Conservation (phyloP, 2,888 invertebrate genomes). For the Diploptera punctata region DNA sequence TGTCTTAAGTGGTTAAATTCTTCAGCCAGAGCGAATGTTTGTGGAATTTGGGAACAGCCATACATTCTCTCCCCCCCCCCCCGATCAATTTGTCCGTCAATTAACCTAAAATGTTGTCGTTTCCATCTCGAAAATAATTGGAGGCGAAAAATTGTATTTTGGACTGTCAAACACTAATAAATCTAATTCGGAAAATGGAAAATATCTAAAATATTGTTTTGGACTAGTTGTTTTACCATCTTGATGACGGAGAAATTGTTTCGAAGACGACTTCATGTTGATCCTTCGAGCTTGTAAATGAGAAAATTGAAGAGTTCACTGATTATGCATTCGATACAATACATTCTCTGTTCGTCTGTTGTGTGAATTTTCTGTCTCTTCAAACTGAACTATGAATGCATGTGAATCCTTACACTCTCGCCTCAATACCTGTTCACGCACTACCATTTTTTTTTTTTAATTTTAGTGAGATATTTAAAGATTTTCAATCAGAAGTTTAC, state of each 20-base stretch:
- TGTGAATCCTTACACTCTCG: too few species aligned
- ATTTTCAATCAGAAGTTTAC: too few species aligned
- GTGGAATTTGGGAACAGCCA: slow-evolving; percentile 1
- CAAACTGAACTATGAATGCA: not conserved
- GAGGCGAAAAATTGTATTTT: too few species aligned
- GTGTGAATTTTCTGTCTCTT: not conserved
- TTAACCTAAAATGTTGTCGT: not conserved
- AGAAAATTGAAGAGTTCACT: not conserved
- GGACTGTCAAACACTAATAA: not conserved
- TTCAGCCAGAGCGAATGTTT: not conserved
- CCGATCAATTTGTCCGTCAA: too few species aligned
- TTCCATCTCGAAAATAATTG: not conserved
- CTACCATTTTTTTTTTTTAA: too few species aligned
- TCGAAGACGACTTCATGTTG: too few species aligned
- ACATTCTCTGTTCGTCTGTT: too few species aligned
- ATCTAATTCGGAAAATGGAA: not conserved
- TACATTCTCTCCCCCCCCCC: too few species aligned
- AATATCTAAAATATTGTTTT: too few species aligned
- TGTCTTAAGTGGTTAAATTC: not conserved
- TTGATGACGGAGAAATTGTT: too few species aligned
- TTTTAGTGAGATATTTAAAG: too few species aligned
- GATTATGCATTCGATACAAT: not conserved
- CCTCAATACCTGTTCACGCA: too few species aligned
- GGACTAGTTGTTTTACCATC: not conserved
- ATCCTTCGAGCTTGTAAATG: not conserved